These are phyloP conservation scores for Drosophila takahashii DNA, from an alignment of 1,140 invertebrate species.

Conservation along the genomic window DNA sequence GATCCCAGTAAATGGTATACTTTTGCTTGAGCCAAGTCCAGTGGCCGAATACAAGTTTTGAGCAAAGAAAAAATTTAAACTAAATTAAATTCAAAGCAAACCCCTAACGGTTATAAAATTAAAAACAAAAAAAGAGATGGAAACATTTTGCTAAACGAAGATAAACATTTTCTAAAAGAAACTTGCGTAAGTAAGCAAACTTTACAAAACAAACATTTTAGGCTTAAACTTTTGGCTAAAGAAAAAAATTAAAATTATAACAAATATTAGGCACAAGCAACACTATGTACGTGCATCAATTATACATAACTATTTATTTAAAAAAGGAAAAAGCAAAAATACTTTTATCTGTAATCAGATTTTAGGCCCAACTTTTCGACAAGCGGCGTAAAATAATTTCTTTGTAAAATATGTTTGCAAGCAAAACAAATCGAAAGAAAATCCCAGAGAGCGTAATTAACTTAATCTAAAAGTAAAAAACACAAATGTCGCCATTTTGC, in stretches of 20 bases:
- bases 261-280: conserved; percentile 65
- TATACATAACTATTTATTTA: conserved; percentile 71
- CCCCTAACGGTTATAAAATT: conserved; percentile 66
- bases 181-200: conserved; percentile 54
- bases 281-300: conserved; percentile 41
- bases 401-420: conserved; percentile 75
- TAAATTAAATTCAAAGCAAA: conserved; percentile 56
- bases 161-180: conserved; percentile 69
- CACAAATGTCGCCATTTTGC: conserved; percentile 82
- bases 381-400: conserved; percentile 79
- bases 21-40: conserved; percentile 68
- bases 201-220: conserved; percentile 60
- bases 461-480: conserved; percentile 58
- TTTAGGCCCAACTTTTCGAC: conserved; percentile 78
- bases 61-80: conserved; percentile 43
- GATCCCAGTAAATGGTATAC: conserved; percentile 66
- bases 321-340: conserved; percentile 42
- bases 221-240: conserved; percentile 80
- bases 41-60: conserved; percentile 42
- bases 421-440: conserved; percentile 33
- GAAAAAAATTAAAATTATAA: conserved; percentile 47
- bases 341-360: conserved; percentile 57
- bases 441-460: conserved; percentile 52
- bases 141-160: conserved; percentile 37
- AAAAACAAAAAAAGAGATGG: conserved; percentile 39